phyloP scores from a whole-genome alignment of 2,888 invertebrate species.

The Steromphala cineraria region DNA sequence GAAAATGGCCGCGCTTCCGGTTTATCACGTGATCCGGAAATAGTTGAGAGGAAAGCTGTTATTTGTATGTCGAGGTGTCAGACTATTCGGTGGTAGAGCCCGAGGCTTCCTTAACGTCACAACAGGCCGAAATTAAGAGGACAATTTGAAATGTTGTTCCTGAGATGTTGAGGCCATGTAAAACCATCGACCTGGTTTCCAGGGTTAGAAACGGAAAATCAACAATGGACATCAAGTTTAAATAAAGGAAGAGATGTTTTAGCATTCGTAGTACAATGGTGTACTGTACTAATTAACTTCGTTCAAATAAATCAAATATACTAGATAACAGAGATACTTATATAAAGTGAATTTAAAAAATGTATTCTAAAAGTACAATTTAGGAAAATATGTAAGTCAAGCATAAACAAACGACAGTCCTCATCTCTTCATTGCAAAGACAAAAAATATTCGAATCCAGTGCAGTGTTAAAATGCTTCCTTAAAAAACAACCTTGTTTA shows the following conservation, averaged over 20 bases:
- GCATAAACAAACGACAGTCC: no score
- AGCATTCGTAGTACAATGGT: not conserved
- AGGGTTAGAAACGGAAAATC: not conserved
- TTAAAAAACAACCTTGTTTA: no score
- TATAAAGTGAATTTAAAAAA: no score
- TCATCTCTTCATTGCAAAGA: no score
- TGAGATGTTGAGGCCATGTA: not conserved
- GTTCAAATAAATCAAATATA: no score
- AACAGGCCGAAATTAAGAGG: not conserved
- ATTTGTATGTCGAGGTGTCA: slow-evolving; percentile 1
- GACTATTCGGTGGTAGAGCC: not conserved
- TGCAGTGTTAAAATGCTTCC: no score
- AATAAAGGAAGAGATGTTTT: not conserved
- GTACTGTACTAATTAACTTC: no score
- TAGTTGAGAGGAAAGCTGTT: not conserved
- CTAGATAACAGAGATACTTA: no score
- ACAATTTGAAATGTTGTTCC: not conserved
- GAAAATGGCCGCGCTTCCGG: slow-evolving; percentile 9
- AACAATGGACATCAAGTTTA: not conserved
- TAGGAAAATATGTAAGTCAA: no score
- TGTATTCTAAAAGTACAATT: no score
- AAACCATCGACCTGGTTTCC: not conserved
- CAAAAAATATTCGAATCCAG: no score
- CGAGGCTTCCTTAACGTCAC: not conserved
- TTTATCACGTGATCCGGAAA: not conserved